Conservation (phyloP, 2,797 vertebrate genomes). For the Hyperoplus immaculatus region DNA sequence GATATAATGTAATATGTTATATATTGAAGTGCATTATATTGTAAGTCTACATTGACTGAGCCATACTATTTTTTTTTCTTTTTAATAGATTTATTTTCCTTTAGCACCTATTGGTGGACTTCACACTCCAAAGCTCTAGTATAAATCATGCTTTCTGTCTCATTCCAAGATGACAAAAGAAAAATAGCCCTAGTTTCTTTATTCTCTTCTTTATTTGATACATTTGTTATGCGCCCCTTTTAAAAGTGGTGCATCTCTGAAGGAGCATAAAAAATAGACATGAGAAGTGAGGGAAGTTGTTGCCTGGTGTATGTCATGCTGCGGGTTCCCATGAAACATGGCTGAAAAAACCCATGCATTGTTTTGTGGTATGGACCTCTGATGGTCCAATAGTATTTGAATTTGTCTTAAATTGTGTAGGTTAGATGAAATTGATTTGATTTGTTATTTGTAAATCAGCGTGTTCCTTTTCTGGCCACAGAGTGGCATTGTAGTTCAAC, state of each 20-base stretch:
- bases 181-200: too few species aligned
- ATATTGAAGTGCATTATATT: neutral
- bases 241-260: neutral
- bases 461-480: constrained; percentile 40
- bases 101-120: too few species aligned
- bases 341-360: neutral
- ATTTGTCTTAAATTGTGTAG: too few species aligned
- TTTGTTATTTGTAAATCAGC: neutral
- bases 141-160: too few species aligned
- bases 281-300: constrained; percentile 1
- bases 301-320: neutral
- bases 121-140: too few species aligned
- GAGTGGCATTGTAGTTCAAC: constrained; percentile 37
- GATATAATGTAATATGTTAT: too few species aligned
- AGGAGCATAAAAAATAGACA: neutral
- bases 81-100: too few species aligned
- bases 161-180: too few species aligned
- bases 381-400: neutral
- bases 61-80: too few species aligned
- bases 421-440: neutral
- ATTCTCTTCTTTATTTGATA: too few species aligned
- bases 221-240: neutral
- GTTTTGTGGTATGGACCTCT: neutral
- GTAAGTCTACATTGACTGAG: too few species aligned
- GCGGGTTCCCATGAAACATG: neutral